A percentile compares a stretch with the other conserved stretches of the same genome.
These are phyloP conservation scores for Lordiphosa collinella DNA, from an alignment of 1,140 invertebrate genomes.

Conservation along the genomic window DNA sequence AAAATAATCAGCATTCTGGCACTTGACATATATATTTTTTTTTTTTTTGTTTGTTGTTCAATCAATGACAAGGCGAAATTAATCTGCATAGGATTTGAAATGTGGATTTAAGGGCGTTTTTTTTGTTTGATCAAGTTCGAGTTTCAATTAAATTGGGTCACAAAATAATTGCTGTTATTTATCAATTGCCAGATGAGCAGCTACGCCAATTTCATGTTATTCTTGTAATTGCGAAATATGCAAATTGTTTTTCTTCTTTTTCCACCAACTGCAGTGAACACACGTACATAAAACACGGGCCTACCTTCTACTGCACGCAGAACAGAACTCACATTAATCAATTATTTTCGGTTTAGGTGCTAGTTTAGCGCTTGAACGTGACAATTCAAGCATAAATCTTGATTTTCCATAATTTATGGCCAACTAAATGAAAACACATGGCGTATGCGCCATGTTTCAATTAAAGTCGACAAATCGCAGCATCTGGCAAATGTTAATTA, in stretches of 20 bases:
- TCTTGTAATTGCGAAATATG: slow-evolving; percentile 40
- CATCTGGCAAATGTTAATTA: slow-evolving; percentile 71
- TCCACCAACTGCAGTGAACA: background rate
- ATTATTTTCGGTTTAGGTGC: slow-evolving; percentile 31
- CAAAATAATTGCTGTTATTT: slow-evolving; percentile 5
- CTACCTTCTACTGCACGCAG: too few relatives aligned
- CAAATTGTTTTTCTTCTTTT: slow-evolving; percentile 19
- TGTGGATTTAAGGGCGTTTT: background rate
- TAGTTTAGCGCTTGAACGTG: slow-evolving; percentile 42
- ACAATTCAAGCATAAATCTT: slow-evolving; percentile 68
- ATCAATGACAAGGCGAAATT: slow-evolving; percentile 10
- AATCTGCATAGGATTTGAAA: background rate
- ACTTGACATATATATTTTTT: slow-evolving; percentile 22
- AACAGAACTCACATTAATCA: slow-evolving; percentile 58
- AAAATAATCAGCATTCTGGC: slow-evolving; percentile 5
- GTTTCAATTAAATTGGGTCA: background rate
- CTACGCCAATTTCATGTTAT: slow-evolving; percentile 24
- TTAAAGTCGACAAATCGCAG: slow-evolving; percentile 23
- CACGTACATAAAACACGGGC: too few relatives aligned
- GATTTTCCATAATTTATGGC: slow-evolving; percentile 69
- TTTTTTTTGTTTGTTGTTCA: background rate
- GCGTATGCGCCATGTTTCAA: slow-evolving; percentile 52
- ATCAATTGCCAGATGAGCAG: slow-evolving; percentile 21
- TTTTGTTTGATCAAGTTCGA: background rate
- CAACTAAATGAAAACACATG: slow-evolving; percentile 62